phyloP scores from a whole-genome alignment of 2,797 vertebrate genomes.

The Acanthurus leucopareius region DNA sequence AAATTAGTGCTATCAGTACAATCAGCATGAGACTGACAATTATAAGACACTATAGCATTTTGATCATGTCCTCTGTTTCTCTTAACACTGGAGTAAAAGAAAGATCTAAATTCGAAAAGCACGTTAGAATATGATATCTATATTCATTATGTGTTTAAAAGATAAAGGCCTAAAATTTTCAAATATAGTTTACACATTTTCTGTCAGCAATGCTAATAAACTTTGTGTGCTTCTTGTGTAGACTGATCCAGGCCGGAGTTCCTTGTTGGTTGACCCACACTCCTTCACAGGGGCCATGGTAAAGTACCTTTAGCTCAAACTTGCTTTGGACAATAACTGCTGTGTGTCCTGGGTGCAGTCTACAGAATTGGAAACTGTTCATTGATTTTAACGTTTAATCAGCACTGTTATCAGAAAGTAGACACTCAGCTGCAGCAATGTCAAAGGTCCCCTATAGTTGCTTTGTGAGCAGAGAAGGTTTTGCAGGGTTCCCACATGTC shows the following conservation, averaged over 20 bases:
- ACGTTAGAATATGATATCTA: background rate
- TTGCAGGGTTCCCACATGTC: no score
- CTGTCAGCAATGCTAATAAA: background rate
- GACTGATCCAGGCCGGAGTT: conserved; percentile 69
- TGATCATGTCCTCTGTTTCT: background rate
- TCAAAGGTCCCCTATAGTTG: conserved; percentile 65
- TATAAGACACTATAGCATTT: background rate
- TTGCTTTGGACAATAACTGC: conserved; percentile 27
- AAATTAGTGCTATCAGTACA: background rate
- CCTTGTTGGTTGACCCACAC: conserved; percentile 74
- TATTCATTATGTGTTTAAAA: conserved; percentile 16
- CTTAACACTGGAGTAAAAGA: background rate
- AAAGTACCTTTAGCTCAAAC: conserved; percentile 48
- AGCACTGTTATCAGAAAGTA: conserved; percentile 62
- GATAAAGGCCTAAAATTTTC: background rate
- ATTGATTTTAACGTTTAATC: conserved; percentile 77
- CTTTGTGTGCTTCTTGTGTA: conserved; percentile 46
- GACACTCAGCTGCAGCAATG: conserved; percentile 53
- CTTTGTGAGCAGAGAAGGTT: conserved; percentile 33
- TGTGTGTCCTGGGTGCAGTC: conserved; percentile 26
- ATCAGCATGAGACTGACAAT: background rate
- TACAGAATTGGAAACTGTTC: conserved; percentile 66
- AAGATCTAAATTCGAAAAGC: background rate
- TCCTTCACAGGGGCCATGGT: conserved; percentile 87
- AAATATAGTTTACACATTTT: background rate